phyloP scores from a whole-genome alignment of 2,113 vertebrate species.

The Silurus meridionalis region DNA sequence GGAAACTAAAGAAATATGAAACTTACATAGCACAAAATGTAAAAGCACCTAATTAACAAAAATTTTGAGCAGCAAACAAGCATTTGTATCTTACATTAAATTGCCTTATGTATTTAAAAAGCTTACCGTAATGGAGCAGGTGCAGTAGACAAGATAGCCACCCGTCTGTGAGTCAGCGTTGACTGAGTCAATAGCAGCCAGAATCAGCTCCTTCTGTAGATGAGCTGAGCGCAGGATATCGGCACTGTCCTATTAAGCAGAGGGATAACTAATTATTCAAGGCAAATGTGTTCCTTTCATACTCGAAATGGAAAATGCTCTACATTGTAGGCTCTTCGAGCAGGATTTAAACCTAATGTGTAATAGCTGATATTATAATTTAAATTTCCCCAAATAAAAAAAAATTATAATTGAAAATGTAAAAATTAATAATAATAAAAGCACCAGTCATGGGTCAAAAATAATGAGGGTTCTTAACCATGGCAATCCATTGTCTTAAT shows the following conservation, averaged over 20 bases:
- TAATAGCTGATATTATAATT: neutral
- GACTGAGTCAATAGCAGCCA: slow-evolving; percentile 92
- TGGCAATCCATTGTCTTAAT: neutral
- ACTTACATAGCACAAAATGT: neutral
- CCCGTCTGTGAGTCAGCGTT: slow-evolving; percentile 84
- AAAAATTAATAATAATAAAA: neutral
- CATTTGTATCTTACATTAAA: neutral
- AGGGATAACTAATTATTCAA: neutral
- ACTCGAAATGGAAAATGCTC: neutral
- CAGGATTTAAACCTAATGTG: neutral
- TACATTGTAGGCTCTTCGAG: neutral
- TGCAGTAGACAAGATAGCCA: slow-evolving; percentile 93
- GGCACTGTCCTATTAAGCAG: slow-evolving; percentile 76
- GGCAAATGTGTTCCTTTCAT: neutral
- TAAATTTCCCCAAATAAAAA: neutral
- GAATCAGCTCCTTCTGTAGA: slow-evolving; percentile 91
- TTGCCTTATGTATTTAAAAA: neutral
- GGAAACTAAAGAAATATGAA: neutral
- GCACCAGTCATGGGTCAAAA: neutral
- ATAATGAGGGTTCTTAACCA: neutral
- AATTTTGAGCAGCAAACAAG: neutral
- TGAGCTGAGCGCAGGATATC: slow-evolving; percentile 90
- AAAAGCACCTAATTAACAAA: neutral
- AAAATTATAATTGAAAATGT: neutral
- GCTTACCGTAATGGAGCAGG: slow-evolving; percentile 89